Conservation (phyloP, 2,888 invertebrate species). For the Lasius platythorax region DNA sequence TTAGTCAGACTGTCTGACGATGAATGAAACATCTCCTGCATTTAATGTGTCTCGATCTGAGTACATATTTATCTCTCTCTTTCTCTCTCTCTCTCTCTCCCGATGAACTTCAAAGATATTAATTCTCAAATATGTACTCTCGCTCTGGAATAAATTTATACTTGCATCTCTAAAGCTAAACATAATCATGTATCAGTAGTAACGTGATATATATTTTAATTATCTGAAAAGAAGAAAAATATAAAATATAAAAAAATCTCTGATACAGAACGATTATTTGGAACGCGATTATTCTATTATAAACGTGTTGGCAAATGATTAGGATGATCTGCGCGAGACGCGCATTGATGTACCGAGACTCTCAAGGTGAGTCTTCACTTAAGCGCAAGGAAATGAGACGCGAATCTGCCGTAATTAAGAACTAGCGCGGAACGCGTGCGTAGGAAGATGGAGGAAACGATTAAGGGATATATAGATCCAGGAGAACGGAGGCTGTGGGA, state of each 20-base stretch:
- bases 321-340: neutral
- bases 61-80: neutral
- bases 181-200: neutral
- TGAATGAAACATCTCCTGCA: neutral
- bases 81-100: neutral
- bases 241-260: neutral
- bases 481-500: slow-evolving; percentile 45
- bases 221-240: neutral
- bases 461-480: slow-evolving; percentile 49
- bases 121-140: neutral
- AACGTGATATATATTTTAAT: neutral
- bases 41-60: neutral
- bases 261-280: neutral
- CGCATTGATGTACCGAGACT: neutral
- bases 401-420: slow-evolving; percentile 42
- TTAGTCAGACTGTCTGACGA: slow-evolving; percentile 38
- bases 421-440: slow-evolving; percentile 31
- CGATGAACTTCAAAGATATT: neutral
- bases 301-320: slow-evolving; percentile 1
- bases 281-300: neutral
- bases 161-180: neutral
- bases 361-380: slow-evolving; percentile 29
- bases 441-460: slow-evolving; percentile 48
- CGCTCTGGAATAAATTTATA: neutral
- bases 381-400: slow-evolving; percentile 40